Conservation (phyloP, 2,797 vertebrate species). For the Dermochelys coriacea region DNA sequence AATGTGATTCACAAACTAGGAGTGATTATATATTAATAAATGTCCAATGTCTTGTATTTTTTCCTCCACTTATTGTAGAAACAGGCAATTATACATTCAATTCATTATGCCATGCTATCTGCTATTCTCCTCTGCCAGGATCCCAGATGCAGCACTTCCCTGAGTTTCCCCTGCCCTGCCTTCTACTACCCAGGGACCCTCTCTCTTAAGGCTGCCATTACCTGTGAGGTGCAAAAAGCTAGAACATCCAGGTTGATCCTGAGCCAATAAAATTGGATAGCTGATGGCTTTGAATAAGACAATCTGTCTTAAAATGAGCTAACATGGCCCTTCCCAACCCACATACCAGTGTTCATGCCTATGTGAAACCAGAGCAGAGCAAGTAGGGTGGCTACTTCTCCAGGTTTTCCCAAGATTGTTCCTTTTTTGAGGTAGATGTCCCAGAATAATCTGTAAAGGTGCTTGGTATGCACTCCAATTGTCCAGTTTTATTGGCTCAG, state of each 20-base stretch:
- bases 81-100: conserved; percentile 12
- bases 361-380: too few relatives aligned
- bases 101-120: neutral
- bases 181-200: neutral
- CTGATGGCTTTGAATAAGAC: neutral
- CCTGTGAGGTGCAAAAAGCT: neutral
- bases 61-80: conserved; percentile 6
- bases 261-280: neutral
- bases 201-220: neutral
- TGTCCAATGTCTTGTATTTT: conserved; percentile 12
- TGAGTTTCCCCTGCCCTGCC: neutral
- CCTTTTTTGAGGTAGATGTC: neutral
- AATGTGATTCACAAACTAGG: conserved; percentile 8
- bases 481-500: neutral
- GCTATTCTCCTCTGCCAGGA: neutral
- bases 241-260: neutral
- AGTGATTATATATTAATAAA: conserved; percentile 32
- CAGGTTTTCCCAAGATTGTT: too few relatives aligned
- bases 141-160: neutral
- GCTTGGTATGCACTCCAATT: neutral
- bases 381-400: neutral
- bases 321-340: neutral
- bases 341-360: neutral
- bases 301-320: neutral
- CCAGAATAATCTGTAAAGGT: neutral